Percentiles rank a stretch among this genome's conserved stretches.
phyloP scores from a whole-genome alignment of 2,113 vertebrate species.

The Dinomys branickii region DNA sequence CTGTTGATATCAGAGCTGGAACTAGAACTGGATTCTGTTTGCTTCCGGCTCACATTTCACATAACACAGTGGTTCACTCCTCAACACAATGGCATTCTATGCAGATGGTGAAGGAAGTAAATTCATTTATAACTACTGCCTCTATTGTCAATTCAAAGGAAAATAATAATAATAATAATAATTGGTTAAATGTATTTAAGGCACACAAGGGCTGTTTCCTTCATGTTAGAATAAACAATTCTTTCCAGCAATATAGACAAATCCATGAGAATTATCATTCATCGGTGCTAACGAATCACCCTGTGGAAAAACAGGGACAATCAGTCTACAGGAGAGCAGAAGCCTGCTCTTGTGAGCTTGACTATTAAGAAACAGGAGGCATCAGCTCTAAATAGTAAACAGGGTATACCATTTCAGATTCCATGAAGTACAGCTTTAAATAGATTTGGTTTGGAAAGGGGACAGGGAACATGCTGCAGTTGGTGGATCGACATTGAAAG shows the following conservation, averaged over 20 bases:
- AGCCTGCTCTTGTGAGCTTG: conserved; percentile 56
- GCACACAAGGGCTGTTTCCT: neutral
- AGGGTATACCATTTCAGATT: conserved; percentile 75
- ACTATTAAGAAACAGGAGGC: conserved; percentile 71
- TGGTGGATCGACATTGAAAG: conserved; percentile 46
- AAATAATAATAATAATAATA: neutral
- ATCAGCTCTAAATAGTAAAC: conserved; percentile 75
- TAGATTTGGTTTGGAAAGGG: conserved; percentile 78
- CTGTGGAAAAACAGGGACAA: conserved; percentile 52
- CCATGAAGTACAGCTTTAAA: conserved; percentile 75
- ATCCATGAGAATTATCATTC: conserved; percentile 46
- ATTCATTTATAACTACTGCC: neutral
- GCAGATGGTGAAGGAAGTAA: neutral
- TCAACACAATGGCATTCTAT: neutral
- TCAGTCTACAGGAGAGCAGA: neutral
- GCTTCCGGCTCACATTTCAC: neutral
- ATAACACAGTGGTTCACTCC: neutral
- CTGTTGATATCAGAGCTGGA: neutral
- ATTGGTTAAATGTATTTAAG: neutral
- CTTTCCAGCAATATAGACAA: conserved; percentile 31
- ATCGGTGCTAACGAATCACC: conserved; percentile 59
- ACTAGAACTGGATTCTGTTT: neutral
- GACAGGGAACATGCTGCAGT: conserved; percentile 67
- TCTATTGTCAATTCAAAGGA: neutral
- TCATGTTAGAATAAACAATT: conserved; percentile 46